phyloP scores from a whole-genome alignment of 2,888 invertebrate genomes.

The Heliconius ethilla region DNA sequence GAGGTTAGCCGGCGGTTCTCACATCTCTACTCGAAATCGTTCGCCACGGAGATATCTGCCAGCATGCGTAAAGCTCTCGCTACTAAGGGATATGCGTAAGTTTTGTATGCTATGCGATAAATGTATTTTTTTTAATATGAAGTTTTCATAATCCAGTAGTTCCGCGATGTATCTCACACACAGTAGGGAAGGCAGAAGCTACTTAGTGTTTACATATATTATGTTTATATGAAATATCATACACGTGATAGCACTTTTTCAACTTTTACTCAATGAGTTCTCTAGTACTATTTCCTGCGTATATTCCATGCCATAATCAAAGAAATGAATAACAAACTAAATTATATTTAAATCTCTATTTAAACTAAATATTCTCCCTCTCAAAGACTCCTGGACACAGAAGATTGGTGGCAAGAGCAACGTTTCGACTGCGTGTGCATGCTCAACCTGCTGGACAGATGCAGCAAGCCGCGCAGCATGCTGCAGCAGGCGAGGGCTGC shows the following conservation, averaged over 20 bases:
- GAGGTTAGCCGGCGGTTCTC: slow-evolving; percentile 92
- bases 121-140: too few relatives aligned
- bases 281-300: too few relatives aligned
- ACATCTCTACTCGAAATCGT: slow-evolving; percentile 86
- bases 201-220: too few relatives aligned
- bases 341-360: too few relatives aligned
- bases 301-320: too few relatives aligned
- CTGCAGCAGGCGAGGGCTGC: slow-evolving; percentile 87
- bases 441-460: slow-evolving; percentile 96
- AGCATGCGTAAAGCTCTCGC: slow-evolving; percentile 92
- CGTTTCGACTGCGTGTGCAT: slow-evolving; percentile 92
- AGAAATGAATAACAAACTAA: too few relatives aligned
- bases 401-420: slow-evolving; percentile 83
- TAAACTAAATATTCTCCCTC: not conserved
- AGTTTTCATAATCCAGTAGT: too few relatives aligned
- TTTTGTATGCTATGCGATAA: slow-evolving; percentile 44
- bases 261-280: too few relatives aligned
- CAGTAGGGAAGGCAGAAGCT: too few relatives aligned
- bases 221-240: too few relatives aligned
- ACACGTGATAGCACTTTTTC: too few relatives aligned
- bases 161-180: too few relatives aligned
- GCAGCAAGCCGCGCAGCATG: slow-evolving; percentile 91
- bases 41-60: slow-evolving; percentile 95
- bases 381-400: slow-evolving; percentile 86
- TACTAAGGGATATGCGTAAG: slow-evolving; percentile 89